phyloP scores from a whole-genome alignment of 1,140 invertebrate genomes.

The Dendroctonus ponderosae region DNA sequence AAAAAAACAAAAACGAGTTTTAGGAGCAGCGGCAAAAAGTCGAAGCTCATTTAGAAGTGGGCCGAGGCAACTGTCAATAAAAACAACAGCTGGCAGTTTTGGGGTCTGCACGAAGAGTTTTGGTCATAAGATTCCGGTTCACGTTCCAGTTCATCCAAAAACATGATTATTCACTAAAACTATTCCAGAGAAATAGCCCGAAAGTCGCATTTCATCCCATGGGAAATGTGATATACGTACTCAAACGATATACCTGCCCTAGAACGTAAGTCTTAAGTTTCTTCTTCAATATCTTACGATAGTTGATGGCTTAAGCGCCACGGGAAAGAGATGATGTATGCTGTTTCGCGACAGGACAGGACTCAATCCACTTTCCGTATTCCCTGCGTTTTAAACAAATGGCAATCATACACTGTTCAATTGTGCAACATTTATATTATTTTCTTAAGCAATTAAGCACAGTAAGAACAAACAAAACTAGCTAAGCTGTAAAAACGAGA shows the following conservation, averaged over 20 bases:
- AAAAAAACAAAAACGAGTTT: too few species aligned
- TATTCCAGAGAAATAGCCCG: constrained; percentile 8
- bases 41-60: too few species aligned
- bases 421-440: not conserved
- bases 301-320: constrained; percentile 20
- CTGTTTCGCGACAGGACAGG: constrained; percentile 12
- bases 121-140: not conserved
- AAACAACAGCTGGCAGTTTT: too few species aligned
- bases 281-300: constrained; percentile 34
- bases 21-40: too few species aligned
- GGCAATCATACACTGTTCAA: too few species aligned
- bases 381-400: too few species aligned
- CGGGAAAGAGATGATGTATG: constrained; percentile 22
- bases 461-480: not conserved
- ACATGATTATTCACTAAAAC: constrained; percentile 22
- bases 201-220: constrained; percentile 23
- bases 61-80: too few species aligned
- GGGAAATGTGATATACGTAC: constrained; percentile 27
- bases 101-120: too few species aligned
- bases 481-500: not conserved
- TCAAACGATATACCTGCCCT: constrained; percentile 30
- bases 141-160: constrained; percentile 2
- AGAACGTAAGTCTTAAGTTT: constrained; percentile 24
- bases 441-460: not conserved
- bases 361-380: not conserved